Evolutionary conservation across 2,888 invertebrate genomes (phyloP).

Genomic region (Polydrusus pterygomalis): DNA sequence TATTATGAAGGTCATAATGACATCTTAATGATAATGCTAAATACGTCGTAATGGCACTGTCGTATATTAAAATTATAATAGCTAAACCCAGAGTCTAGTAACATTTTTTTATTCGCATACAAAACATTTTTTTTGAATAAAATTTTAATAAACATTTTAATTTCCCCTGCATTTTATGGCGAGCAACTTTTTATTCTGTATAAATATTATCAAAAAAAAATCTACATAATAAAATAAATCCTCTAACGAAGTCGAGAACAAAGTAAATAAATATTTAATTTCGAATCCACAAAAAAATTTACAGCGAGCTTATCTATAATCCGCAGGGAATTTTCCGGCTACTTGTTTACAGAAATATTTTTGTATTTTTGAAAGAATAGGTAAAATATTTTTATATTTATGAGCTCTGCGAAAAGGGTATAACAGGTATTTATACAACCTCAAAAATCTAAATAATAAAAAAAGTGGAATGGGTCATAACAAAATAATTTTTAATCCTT

Average conservation of each 20-base stretch:
- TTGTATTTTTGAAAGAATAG: neutral
- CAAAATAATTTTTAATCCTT: too few relatives aligned
- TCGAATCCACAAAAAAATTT: neutral
- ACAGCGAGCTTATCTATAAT: neutral
- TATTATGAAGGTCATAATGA: too few relatives aligned
- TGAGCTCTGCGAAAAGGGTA: neutral
- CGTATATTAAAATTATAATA: too few relatives aligned
- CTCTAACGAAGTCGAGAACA: neutral
- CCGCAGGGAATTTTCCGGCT: neutral
- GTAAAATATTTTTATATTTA: neutral
- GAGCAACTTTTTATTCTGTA: neutral
- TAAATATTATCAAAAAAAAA: neutral
- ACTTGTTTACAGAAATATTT: neutral
- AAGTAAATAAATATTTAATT: conserved; percentile 5
- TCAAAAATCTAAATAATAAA: too few relatives aligned
- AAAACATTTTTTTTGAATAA: too few relatives aligned
- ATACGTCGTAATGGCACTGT: too few relatives aligned
- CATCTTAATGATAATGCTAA: too few relatives aligned
- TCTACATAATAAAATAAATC: neutral
- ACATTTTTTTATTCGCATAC: too few relatives aligned
- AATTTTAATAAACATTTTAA: neutral
- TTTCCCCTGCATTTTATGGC: neutral
- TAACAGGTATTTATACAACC: too few relatives aligned
- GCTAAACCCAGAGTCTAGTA: too few relatives aligned
- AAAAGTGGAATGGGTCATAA: too few relatives aligned